Conservation (phyloP, 2,888 invertebrate genomes). For the Phalangium opilio region DNA sequence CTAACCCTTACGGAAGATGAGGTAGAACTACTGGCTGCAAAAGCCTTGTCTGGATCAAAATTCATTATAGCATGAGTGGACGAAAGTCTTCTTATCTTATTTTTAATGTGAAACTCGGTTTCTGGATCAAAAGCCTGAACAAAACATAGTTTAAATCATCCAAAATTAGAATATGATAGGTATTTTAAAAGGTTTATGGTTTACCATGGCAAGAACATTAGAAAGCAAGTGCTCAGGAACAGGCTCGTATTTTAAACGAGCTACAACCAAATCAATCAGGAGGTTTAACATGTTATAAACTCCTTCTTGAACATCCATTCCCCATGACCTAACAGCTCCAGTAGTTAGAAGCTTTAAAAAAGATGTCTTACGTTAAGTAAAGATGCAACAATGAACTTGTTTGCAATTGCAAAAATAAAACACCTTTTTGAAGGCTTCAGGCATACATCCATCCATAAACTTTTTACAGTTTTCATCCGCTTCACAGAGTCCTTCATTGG, state of each 20-base stretch:
- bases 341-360: slow-evolving; percentile 32
- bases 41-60: background rate
- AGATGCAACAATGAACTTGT: background rate
- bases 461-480: slow-evolving; percentile 33
- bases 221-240: slow-evolving; percentile 30
- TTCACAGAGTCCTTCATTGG: slow-evolving; percentile 32
- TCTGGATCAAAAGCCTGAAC: slow-evolving; percentile 34
- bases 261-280: slow-evolving; percentile 32
- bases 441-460: slow-evolving; percentile 34
- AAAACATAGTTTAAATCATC: slow-evolving; percentile 2
- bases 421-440: slow-evolving; percentile 36
- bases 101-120: slow-evolving; percentile 34
- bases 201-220: slow-evolving; percentile 29
- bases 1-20: too few species aligned
- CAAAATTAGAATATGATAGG: background rate
- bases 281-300: slow-evolving; percentile 35
- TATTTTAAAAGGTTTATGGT: too few species aligned
- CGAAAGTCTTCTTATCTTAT: slow-evolving; percentile 23
- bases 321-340: slow-evolving; percentile 34
- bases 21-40: background rate
- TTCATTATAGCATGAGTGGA: background rate
- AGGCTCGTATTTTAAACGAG: slow-evolving; percentile 30
- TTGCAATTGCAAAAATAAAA: background rate
- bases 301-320: slow-evolving; percentile 36
- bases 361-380: background rate